Conservation (phyloP, 2,797 vertebrate species). For the Oceanodroma leucorhoa region DNA sequence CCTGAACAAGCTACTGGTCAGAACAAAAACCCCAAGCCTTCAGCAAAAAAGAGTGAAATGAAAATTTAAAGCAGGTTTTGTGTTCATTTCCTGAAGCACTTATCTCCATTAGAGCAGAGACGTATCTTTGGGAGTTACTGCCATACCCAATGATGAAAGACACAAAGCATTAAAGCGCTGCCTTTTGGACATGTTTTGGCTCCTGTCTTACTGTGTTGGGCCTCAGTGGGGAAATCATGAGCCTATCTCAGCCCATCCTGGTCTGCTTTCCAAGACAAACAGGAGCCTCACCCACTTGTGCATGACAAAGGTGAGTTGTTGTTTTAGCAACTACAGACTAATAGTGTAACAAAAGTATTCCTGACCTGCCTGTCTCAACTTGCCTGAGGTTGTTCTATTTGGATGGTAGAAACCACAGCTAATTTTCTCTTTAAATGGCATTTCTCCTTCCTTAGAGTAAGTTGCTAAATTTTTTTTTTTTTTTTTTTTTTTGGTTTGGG, state of each 20-base stretch:
- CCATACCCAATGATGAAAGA: not conserved
- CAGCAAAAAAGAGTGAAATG: not conserved
- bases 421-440: not conserved
- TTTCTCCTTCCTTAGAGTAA: not conserved
- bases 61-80: conserved; percentile 46
- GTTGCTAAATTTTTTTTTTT: not conserved
- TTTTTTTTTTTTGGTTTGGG: not conserved
- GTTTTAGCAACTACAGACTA: conserved; percentile 28
- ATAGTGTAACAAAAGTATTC: not conserved
- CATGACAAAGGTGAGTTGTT: conserved; percentile 26
- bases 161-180: not conserved
- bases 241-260: not conserved
- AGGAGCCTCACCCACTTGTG: conserved; percentile 4
- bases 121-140: not conserved
- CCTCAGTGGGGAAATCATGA: not conserved
- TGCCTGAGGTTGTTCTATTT: not conserved
- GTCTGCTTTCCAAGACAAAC: conserved; percentile 44
- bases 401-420: conserved; percentile 9
- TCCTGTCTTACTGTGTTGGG: not conserved
- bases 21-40: not conserved
- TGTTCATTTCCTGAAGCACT: conserved; percentile 48
- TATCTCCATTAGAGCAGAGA: conserved; percentile 63
- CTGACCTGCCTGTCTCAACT: not conserved
- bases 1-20: not conserved
- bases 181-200: conserved; percentile 11